phyloP scores from a whole-genome alignment of 2,113 vertebrate genomes.

The Aplodontia rufa region DNA sequence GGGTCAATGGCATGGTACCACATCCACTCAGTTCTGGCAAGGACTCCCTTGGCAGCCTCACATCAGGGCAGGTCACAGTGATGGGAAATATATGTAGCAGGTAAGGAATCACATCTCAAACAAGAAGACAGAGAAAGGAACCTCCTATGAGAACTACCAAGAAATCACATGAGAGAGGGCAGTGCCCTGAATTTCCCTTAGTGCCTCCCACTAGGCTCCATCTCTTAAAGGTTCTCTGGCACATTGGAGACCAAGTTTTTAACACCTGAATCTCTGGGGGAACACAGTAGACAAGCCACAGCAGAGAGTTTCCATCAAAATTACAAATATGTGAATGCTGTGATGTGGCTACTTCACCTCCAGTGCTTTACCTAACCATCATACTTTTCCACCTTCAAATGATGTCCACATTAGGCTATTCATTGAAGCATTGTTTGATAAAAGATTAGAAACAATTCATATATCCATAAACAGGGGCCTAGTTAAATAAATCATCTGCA shows the following conservation, averaged over 20 bases:
- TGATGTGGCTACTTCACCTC: not conserved
- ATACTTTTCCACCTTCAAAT: not conserved
- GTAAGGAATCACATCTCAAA: not conserved
- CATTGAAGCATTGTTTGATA: not conserved
- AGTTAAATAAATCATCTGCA: not conserved
- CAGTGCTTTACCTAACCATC: not conserved
- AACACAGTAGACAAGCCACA: not conserved
- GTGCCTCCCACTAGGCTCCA: not conserved
- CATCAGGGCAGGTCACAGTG: not conserved
- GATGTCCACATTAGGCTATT: not conserved
- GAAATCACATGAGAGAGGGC: not conserved
- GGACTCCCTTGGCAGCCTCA: not conserved
- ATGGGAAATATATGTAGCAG: fast-evolving
- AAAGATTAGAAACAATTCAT: not conserved
- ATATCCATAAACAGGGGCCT: not conserved
- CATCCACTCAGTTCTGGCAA: not conserved
- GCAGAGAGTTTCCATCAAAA: not conserved
- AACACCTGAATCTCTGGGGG: not conserved
- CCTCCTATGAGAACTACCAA: not conserved
- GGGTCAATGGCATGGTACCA: not conserved
- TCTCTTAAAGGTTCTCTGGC: too few species aligned
- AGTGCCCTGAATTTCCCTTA: not conserved
- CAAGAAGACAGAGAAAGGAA: not conserved
- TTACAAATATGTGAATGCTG: not conserved
- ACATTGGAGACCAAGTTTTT: not conserved